Conservation (phyloP, 2,888 invertebrate species). For the Spodoptera littoralis region DNA sequence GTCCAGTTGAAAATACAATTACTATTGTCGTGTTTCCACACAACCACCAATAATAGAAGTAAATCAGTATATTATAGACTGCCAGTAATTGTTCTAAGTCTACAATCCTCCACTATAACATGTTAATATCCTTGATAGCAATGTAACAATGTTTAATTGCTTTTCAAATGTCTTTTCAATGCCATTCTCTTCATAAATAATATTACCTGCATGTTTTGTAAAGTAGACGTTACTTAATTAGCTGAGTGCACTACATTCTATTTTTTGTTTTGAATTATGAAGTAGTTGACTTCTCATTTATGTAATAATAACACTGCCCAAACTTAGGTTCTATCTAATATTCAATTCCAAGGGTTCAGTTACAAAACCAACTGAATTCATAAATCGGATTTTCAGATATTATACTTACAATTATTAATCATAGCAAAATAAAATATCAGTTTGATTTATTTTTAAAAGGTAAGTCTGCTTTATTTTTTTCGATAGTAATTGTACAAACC, state of each 20-base stretch:
- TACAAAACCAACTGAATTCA: too few species aligned
- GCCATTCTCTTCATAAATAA: slow-evolving; percentile 36
- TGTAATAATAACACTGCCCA: too few species aligned
- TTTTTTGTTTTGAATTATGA: not conserved
- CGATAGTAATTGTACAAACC: too few species aligned
- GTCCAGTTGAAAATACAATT: too few species aligned
- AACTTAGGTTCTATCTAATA: not conserved
- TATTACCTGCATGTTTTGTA: slow-evolving; percentile 8
- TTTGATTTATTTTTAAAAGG: too few species aligned
- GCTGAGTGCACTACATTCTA: slow-evolving; percentile 9
- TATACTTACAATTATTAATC: too few species aligned
- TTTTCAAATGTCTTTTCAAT: slow-evolving; percentile 49
- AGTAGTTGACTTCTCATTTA: too few species aligned
- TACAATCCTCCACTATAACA: not conserved
- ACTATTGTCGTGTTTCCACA: too few species aligned
- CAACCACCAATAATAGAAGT: too few species aligned
- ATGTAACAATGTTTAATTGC: slow-evolving; percentile 31
- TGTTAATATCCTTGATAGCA: slow-evolving; percentile 36
- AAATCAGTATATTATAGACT: not conserved
- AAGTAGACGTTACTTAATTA: slow-evolving; percentile 12
- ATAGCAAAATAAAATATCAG: too few species aligned
- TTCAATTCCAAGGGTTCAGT: not conserved
- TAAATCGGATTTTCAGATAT: too few species aligned
- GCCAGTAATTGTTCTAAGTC: slow-evolving; percentile 3
- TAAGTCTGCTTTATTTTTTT: too few species aligned